Evolutionary conservation across 2,888 invertebrate genomes (phyloP).

Genomic region (Sialis lutaria): DNA sequence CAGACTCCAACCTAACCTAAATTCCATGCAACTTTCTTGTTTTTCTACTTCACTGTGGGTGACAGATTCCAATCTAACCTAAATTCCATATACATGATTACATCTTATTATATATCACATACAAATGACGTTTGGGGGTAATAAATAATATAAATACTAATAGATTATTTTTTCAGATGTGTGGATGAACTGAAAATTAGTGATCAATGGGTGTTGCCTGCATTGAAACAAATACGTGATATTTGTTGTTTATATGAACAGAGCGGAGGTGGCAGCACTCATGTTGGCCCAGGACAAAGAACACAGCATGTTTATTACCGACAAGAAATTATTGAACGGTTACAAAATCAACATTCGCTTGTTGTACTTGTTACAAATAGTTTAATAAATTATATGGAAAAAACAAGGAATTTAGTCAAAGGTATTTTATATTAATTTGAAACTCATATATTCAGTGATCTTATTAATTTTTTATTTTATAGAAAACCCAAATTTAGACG

Average conservation of each 20-base stretch:
- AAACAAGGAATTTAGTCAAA: slow-evolving; percentile 48
- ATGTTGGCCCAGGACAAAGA: slow-evolving; percentile 24
- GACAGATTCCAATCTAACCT: too few species aligned
- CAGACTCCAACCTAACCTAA: too few species aligned
- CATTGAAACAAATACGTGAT: slow-evolving; percentile 86
- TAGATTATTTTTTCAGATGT: slow-evolving; percentile 30
- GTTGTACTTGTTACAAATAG: slow-evolving; percentile 90
- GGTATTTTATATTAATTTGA: slow-evolving; percentile 16
- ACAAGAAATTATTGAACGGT: slow-evolving; percentile 60
- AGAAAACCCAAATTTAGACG: slow-evolving; percentile 63
- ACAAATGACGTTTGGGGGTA: not conserved
- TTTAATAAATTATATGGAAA: slow-evolving; percentile 79
- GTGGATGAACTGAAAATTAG: slow-evolving; percentile 84
- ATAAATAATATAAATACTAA: not conserved
- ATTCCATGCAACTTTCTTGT: too few species aligned
- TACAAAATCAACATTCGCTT: slow-evolving; percentile 82
- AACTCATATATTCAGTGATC: slow-evolving; percentile 12
- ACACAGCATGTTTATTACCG: slow-evolving; percentile 38
- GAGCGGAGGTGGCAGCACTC: slow-evolving; percentile 9
- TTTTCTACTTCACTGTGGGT: too few species aligned
- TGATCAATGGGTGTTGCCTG: slow-evolving; percentile 86
- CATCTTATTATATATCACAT: too few species aligned
- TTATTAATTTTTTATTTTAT: slow-evolving; percentile 14
- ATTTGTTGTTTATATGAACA: slow-evolving; percentile 90
- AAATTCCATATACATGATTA: too few species aligned